phyloP scores from a whole-genome alignment of 2,797 vertebrate genomes.

The Trachurus trachurus region DNA sequence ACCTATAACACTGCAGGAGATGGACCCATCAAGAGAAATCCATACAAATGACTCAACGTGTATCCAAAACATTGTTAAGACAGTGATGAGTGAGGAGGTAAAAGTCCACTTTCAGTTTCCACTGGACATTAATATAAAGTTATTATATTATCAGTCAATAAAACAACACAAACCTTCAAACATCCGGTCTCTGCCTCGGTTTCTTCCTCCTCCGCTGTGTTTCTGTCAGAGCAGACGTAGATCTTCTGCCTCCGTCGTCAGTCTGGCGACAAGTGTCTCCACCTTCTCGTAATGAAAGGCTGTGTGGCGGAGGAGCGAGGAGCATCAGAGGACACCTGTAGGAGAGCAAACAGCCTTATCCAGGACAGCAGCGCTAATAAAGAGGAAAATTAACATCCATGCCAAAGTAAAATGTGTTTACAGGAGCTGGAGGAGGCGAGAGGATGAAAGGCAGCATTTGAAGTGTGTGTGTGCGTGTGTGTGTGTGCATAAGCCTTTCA shows the following conservation, averaged over 20 bases:
- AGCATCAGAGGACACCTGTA: slow-evolving; percentile 75
- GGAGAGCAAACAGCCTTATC: slow-evolving; percentile 56
- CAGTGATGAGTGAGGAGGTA: too few species aligned
- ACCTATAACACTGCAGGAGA: neutral
- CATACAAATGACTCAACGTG: neutral
- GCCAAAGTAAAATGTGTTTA: slow-evolving; percentile 62
- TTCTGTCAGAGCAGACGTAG: slow-evolving; percentile 3
- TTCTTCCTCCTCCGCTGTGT: neutral
- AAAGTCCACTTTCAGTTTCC: neutral
- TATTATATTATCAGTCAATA: neutral
- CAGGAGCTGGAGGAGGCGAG: slow-evolving; percentile 5
- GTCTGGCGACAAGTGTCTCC: slow-evolving; percentile 30
- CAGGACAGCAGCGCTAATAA: slow-evolving; percentile 63
- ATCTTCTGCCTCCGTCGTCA: neutral
- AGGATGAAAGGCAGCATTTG: slow-evolving; percentile 26
- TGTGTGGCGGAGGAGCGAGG: slow-evolving; percentile 41
- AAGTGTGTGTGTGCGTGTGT: slow-evolving; percentile 5
- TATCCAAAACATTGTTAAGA: neutral
- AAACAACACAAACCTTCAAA: neutral
- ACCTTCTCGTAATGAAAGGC: slow-evolving; percentile 70
- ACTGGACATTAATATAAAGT: neutral
- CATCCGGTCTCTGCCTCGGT: too few species aligned
- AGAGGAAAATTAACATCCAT: slow-evolving; percentile 64
- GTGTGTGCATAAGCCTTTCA: slow-evolving; percentile 1
- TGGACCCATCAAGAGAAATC: neutral